A percentile compares a stretch with the other conserved stretches of the same genome.
phyloP scores from a whole-genome alignment of 2,888 invertebrate genomes.

The Papilio demoleus region DNA sequence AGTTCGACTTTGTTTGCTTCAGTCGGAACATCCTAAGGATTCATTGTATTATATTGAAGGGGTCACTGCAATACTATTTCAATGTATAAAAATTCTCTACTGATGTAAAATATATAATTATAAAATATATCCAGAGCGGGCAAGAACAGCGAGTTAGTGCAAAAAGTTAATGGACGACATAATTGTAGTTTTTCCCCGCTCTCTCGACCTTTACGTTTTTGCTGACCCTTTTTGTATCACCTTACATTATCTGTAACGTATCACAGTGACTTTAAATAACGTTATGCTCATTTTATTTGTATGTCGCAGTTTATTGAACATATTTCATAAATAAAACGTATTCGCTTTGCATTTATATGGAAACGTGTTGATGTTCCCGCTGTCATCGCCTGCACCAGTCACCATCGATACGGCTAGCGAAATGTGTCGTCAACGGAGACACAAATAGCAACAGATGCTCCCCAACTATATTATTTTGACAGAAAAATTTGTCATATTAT shows the following conservation, averaged over 20 bases:
- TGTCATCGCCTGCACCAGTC: neutral
- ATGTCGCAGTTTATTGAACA: neutral
- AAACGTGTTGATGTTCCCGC: slow-evolving; percentile 1
- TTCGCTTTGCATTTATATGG: slow-evolving; percentile 24
- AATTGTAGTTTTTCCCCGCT: slow-evolving; percentile 47
- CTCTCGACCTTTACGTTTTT: slow-evolving; percentile 44
- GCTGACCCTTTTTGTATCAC: slow-evolving; percentile 39
- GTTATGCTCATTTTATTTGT: neutral
- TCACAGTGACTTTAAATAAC: neutral
- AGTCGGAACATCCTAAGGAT: neutral
- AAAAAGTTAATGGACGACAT: slow-evolving; percentile 48
- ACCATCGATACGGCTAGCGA: neutral
- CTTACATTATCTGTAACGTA: neutral
- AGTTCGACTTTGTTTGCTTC: slow-evolving; percentile 11
- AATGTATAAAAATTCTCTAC: neutral
- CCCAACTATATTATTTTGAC: too few species aligned
- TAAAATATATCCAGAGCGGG: neutral
- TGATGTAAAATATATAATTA: neutral
- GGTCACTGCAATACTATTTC: neutral
- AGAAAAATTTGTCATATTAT: neutral
- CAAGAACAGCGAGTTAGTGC: slow-evolving; percentile 41
- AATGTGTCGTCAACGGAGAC: too few species aligned
- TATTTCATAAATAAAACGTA: neutral
- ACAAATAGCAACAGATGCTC: too few species aligned
- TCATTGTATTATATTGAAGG: neutral